phyloP scores from a whole-genome alignment of 1,140 invertebrate genomes.

The Triops longicaudatus region DNA sequence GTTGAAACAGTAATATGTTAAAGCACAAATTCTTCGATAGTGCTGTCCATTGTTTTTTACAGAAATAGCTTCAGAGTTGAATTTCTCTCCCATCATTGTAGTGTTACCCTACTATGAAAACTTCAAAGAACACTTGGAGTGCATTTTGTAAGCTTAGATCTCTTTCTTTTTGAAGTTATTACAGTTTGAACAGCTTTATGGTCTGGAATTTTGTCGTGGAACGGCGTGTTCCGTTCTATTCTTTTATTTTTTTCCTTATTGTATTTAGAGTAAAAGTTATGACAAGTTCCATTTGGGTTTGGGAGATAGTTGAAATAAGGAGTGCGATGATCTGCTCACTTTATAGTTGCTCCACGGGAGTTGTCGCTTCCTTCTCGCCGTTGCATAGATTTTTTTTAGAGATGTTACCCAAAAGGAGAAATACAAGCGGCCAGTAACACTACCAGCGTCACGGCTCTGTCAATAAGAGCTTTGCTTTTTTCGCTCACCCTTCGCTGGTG shows the following conservation, averaged over 20 bases:
- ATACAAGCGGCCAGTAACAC: not conserved
- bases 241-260: not conserved
- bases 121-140: not conserved
- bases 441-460: not conserved
- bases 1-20: too few species aligned
- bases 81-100: too few species aligned
- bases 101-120: not conserved
- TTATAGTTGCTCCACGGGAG: not conserved
- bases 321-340: not conserved
- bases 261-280: not conserved
- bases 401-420: not conserved
- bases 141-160: not conserved
- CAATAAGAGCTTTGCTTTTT: not conserved
- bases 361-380: not conserved
- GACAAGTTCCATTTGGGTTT: not conserved
- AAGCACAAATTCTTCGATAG: too few species aligned
- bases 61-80: too few species aligned
- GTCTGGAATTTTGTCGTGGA: not conserved
- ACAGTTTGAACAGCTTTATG: slow-evolving; percentile 5
- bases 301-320: not conserved
- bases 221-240: not conserved
- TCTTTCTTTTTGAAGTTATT: not conserved
- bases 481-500: not conserved
- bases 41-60: too few species aligned
- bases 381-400: not conserved